These are phyloP conservation scores for Euglossa dilemma DNA, from an alignment of 1,140 invertebrate species.

Conservation along the genomic window DNA sequence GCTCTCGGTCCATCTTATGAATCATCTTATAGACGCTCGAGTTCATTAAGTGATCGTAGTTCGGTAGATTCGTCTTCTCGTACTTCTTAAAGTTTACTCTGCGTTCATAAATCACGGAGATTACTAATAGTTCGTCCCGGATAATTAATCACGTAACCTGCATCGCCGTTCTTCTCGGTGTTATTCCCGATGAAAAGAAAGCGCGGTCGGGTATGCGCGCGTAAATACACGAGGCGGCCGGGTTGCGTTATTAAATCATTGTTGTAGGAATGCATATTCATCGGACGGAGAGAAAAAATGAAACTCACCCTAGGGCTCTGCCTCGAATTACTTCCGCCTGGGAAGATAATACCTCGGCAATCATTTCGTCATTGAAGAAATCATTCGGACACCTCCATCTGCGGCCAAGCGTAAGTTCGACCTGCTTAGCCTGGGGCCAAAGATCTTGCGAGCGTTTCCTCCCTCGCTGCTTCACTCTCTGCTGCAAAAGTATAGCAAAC, in stretches of 20 bases:
- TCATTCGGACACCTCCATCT: slow-evolving; percentile 90
- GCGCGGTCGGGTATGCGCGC: background rate
- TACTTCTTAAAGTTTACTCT: slow-evolving; percentile 92
- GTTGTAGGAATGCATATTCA: background rate
- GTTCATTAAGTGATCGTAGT: slow-evolving; percentile 87
- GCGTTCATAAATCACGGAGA: slow-evolving; percentile 23
- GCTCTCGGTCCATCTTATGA: slow-evolving; percentile 87
- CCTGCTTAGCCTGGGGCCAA: slow-evolving; percentile 81
- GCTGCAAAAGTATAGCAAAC: slow-evolving; percentile 66
- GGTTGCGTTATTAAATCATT: background rate
- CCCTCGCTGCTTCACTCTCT: slow-evolving; percentile 70
- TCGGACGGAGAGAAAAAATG: background rate
- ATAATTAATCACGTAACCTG: slow-evolving; percentile 1
- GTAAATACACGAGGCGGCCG: background rate
- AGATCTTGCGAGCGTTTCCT: slow-evolving; percentile 77
- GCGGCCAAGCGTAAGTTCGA: slow-evolving; percentile 84
- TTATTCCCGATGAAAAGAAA: background rate
- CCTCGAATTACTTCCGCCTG: slow-evolving; percentile 90
- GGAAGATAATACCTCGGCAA: slow-evolving; percentile 88
- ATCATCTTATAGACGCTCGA: slow-evolving; percentile 89
- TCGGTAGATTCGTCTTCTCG: slow-evolving; percentile 85
- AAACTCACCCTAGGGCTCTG: slow-evolving; percentile 87
- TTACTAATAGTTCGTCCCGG: background rate
- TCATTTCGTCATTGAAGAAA: slow-evolving; percentile 90
- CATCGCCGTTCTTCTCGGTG: no score